Evolutionary conservation across 2,888 invertebrate species (phyloP).

Genomic region (Melanostoma scalare): DNA sequence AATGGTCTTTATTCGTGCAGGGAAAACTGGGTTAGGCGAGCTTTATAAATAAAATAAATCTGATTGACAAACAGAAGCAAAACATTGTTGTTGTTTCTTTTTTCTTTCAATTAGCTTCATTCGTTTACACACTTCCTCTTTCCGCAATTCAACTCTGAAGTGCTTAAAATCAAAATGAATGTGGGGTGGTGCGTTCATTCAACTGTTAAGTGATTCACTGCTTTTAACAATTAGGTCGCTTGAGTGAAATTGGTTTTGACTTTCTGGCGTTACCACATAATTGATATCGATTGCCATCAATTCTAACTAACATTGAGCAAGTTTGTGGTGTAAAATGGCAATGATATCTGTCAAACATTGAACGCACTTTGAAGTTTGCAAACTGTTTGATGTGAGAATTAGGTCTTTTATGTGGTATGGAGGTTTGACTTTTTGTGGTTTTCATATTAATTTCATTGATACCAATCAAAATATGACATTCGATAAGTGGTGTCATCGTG

Average conservation of each 20-base stretch:
- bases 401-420: background rate
- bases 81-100: slow-evolving; percentile 34
- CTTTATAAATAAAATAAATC: slow-evolving; percentile 25
- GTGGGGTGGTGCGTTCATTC: slow-evolving; percentile 39
- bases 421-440: too few species aligned
- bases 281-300: slow-evolving; percentile 28
- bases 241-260: slow-evolving; percentile 41
- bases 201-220: slow-evolving; percentile 29
- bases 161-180: background rate
- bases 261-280: slow-evolving; percentile 22
- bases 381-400: slow-evolving; percentile 3
- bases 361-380: slow-evolving; percentile 14
- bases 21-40: background rate
- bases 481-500: too few species aligned
- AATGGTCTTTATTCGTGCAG: background rate
- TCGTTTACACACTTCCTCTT: slow-evolving; percentile 35
- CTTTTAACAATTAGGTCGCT: slow-evolving; percentile 50
- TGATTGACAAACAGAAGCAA: slow-evolving; percentile 53
- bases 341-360: slow-evolving; percentile 19
- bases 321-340: slow-evolving; percentile 26
- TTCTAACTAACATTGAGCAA: slow-evolving; percentile 22
- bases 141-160: slow-evolving; percentile 37
- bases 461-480: too few species aligned
- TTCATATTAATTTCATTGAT: too few species aligned
- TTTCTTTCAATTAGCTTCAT: slow-evolving; percentile 46